Base-by-base conservation (phyloP, 2,797 vertebrate species). In the Luscinia luscinia region DNA sequence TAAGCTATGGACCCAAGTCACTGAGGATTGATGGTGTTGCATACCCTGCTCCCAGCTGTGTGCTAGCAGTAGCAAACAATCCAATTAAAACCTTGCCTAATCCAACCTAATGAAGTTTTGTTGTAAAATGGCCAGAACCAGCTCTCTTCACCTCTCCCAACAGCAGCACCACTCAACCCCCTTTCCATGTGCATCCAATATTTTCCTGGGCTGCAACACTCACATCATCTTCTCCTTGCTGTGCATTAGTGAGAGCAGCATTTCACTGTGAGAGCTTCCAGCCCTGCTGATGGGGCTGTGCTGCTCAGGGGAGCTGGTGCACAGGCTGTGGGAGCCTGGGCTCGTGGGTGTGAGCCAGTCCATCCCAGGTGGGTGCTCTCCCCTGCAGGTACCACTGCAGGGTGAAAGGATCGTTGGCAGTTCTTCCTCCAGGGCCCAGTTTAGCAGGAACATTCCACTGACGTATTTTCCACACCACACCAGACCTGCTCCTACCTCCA, bases 141-240 rank as follows among this genome's bases (percentile, higher is more conserved):
- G 22, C 51, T 73, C 73, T 58, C 34, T 43, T 72, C 51, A 46
- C 45, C 52, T 78, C 36, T 84, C 2, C 46, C 66, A 62, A 2
- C 17, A 74, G 23, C 75, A 92, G 41, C 19, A 40, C 43, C 32
- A 18, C 64, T 90, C 57, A 21, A 8, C 23, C 19, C 11, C 34
- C 21, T 54, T 87, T 36, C 51, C 6, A 1, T 0, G 4, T 13
- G 28, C 4, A 2, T 55, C 66, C 2, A 0, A 0, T 70, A 30
- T 41, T 82, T 83, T 48, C 61, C 58, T 41, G 54, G 7, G 8
- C 46, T 40, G 5, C 40, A 66, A 38, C 79, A 73, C 34, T 58
- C n/a, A 21, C 51, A 4, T 45, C 12, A 9, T 16, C 66, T 9
- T 68, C 54, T 75, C 52, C 52, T n/a, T 32, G 4, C 23, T 57